phyloP scores from a whole-genome alignment of 1,140 invertebrate genomes.

The Heliothis virescens region DNA sequence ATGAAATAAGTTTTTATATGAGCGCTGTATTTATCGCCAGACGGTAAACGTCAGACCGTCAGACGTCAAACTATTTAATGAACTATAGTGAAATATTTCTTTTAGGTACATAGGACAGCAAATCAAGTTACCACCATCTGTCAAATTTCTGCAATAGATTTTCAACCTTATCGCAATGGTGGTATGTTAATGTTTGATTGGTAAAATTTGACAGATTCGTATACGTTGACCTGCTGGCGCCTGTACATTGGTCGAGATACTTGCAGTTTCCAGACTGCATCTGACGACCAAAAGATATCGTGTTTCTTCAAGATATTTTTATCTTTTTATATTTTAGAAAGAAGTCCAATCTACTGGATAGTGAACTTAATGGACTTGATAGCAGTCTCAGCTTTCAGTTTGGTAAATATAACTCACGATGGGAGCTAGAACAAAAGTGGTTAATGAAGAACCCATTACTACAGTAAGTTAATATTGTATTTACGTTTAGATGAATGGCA shows the following conservation, averaged over 20 bases:
- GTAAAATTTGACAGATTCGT: no score
- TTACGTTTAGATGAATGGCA: no score
- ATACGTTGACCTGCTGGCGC: no score
- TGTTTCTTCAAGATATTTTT: conserved; percentile 23
- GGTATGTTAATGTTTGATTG: no score
- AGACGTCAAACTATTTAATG: background rate
- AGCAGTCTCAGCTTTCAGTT: background rate
- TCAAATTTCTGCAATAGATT: no score
- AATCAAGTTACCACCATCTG: no score
- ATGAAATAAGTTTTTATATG: background rate
- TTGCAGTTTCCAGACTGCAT: background rate
- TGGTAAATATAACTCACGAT: no score
- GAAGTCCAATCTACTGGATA: background rate
- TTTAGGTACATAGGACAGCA: no score
- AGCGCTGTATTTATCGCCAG: background rate
- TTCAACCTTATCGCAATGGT: no score
- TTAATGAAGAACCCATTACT: no score
- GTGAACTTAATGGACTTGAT: conserved; percentile 22
- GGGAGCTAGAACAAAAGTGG: no score
- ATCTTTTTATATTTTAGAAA: conserved; percentile 11
- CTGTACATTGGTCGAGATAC: background rate
- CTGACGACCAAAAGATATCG: background rate
- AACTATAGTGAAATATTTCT: background rate
- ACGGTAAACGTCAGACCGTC: background rate
- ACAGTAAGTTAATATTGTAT: no score